Base-by-base conservation (phyloP, 2,113 vertebrate species). In the Trichechus manatus region DNA sequence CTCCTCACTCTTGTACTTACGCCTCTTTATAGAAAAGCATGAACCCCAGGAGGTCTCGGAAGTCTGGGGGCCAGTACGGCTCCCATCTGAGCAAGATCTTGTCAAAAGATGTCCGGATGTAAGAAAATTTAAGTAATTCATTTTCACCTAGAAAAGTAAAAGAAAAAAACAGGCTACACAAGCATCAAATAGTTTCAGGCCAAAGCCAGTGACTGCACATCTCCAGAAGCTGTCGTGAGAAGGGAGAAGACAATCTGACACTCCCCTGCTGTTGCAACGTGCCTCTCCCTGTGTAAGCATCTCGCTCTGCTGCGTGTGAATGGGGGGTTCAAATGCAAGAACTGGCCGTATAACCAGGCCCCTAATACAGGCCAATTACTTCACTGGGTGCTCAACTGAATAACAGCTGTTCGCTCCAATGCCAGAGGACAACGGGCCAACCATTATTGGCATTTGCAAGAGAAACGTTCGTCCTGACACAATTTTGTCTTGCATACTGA, bases 1-100 rank as follows among this genome's bases (percentile, higher is more conserved):
- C 23, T 7, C 53, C 59, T 2, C 0, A 3, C 20, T 61, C 15
- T 72, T 72, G 36, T 72, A 99, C 99, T 99, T 98, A 99, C 99
- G 99, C 99, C 97, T 99, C 99, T 96, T 99, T 99, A 97, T 99
- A 99, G 95, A 99, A 99, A 1, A 99, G 99, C 99, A 99, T 99
- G 89, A 99, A 99, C 1, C 99, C 99, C 98, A 99, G 97, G 66
- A 99, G 99, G 96, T 99, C 99, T 89, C 99, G 98, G 98, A 99
- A 99, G 97, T 99, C 99, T 0, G 98, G 98, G 0, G 99, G 99
- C 99, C 99, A 99, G 95, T 99, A 99, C 0, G 99, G 97, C 94
- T 99, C 98, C 99, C 99, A 99, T 93, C 92, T 99, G 81, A 99
- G 94, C n/a, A 99, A 96, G 94, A 99, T 99, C 98, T 99, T 99